Conservation (phyloP, 2,888 invertebrate species). For the Ormyrus labotus region DNA sequence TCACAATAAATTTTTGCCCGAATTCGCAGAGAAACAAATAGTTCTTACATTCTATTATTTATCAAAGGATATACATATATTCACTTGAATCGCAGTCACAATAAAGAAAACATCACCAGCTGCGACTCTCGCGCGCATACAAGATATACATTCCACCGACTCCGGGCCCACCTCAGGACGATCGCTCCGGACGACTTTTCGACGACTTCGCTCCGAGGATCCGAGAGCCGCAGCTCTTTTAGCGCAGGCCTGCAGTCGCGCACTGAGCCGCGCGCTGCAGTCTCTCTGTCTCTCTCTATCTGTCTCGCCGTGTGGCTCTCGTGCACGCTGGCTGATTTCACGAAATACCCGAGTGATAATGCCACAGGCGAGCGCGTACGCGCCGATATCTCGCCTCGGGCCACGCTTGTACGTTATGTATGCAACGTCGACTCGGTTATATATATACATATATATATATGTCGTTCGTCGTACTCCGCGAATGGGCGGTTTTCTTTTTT, state of each 20-base stretch:
- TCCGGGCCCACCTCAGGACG: no score
- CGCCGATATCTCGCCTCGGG: not conserved
- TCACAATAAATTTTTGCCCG: not conserved
- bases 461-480: not conserved
- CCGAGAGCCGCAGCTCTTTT: slow-evolving; percentile 58
- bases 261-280: slow-evolving; percentile 58
- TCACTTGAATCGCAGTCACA: no score
- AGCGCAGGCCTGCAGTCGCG: slow-evolving; percentile 59
- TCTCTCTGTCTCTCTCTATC: no score
- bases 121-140: no score
- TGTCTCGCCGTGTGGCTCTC: slow-evolving; percentile 61
- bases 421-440: no score
- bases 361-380: slow-evolving; percentile 53
- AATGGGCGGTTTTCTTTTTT: no score
- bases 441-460: not conserved
- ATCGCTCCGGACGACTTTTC: no score
- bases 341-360: slow-evolving; percentile 69
- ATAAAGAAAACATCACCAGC: no score
- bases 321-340: slow-evolving; percentile 69
- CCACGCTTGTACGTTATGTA: not conserved
- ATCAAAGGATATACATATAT: no score
- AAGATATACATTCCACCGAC: no score
- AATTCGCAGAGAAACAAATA: not conserved
- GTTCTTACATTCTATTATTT: no score
- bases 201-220: no score